These are phyloP conservation scores for Lycopodina hypogea DNA, from an alignment of 37 sponge, comb jelly and placozoan species.

Conservation along the genomic window DNA sequence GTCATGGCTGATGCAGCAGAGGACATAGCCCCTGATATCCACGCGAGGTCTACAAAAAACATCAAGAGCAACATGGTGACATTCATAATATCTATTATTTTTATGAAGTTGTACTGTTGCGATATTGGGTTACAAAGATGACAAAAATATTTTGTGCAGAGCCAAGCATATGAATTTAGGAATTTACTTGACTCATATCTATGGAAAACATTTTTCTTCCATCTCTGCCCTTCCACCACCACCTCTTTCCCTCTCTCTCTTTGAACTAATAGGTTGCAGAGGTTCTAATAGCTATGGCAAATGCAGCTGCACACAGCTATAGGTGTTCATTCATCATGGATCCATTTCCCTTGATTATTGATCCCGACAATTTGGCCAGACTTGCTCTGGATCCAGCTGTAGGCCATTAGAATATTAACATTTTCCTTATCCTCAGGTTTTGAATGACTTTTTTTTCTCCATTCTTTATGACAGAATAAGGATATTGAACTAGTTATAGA, in stretches of 20 bases:
- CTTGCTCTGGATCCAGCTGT: slow-evolving; percentile 74
- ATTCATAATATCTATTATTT: not conserved
- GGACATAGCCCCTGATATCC: slow-evolving; percentile 64
- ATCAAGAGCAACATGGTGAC: not conserved
- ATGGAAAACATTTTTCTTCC: too few relatives aligned
- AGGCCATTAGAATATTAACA: not conserved
- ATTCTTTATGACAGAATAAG: slow-evolving; percentile 50
- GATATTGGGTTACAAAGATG: too few relatives aligned
- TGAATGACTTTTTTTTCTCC: too few relatives aligned
- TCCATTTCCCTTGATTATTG: slow-evolving; percentile 76
- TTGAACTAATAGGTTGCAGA: slow-evolving; percentile 88
- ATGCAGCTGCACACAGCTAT: slow-evolving; percentile 59
- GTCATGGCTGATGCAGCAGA: slow-evolving; percentile 91
- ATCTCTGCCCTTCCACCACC: too few relatives aligned
- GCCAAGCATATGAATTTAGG: too few relatives aligned
- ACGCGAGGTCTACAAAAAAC: slow-evolving; percentile 30
- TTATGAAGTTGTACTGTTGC: not conserved
- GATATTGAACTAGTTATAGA: slow-evolving; percentile 39
- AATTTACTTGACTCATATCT: too few relatives aligned
- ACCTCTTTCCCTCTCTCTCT: too few relatives aligned
- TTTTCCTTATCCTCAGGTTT: not conserved
- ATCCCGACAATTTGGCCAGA: slow-evolving; percentile 47
- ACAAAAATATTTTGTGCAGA: too few relatives aligned
- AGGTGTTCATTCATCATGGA: slow-evolving; percentile 60
- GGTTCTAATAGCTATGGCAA: slow-evolving; percentile 79